Conservation (phyloP, 2,113 vertebrate species). For the Otis tarda region DNA sequence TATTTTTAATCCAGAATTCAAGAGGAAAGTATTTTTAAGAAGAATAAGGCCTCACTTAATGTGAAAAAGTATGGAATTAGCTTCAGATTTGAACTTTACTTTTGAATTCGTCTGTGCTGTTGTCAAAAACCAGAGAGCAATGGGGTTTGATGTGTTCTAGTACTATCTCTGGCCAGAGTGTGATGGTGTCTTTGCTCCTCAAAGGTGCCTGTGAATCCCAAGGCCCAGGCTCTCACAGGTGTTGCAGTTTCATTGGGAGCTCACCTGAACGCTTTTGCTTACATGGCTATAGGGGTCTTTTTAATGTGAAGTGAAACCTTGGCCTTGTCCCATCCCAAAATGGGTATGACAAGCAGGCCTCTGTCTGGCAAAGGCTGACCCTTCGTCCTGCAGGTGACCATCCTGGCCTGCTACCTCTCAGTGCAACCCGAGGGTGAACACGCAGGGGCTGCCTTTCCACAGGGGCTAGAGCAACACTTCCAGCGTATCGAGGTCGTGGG, state of each 20-base stretch:
- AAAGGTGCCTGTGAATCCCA: not conserved
- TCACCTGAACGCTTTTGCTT: not conserved
- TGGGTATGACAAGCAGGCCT: not conserved
- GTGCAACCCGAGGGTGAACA: not conserved
- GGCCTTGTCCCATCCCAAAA: not conserved
- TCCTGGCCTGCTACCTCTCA: not conserved
- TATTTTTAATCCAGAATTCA: not conserved
- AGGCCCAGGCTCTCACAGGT: not conserved
- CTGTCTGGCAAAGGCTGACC: fast-evolving
- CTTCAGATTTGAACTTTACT: not conserved
- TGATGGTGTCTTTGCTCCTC: not conserved
- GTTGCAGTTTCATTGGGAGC: not conserved
- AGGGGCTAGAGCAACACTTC: not conserved
- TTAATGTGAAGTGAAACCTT: no score
- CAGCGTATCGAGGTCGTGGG: fast-evolving
- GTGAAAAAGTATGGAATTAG: not conserved
- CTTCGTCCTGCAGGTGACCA: not conserved
- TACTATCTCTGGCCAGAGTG: not conserved
- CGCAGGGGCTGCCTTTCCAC: not conserved
- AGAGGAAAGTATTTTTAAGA: not conserved
- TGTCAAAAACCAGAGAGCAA: not conserved
- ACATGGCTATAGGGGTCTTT: fast-evolving
- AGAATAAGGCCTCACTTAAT: not conserved
- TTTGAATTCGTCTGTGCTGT: not conserved
- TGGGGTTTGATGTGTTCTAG: not conserved